These are phyloP conservation scores for Forbesichthys agassizii DNA, from an alignment of 2,113 vertebrate genomes.

Conservation along the genomic window DNA sequence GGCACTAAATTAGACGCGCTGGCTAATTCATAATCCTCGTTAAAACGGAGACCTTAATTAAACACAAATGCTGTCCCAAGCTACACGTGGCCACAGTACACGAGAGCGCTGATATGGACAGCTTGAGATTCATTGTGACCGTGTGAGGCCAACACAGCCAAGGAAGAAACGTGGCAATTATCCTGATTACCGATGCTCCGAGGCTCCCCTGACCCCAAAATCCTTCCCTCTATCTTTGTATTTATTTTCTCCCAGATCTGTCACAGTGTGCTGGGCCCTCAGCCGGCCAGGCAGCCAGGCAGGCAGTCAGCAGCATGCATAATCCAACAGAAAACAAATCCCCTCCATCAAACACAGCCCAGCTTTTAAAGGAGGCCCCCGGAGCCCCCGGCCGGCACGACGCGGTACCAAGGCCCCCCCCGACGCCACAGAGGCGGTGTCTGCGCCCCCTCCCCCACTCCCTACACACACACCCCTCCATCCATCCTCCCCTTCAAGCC, in stretches of 20 bases:
- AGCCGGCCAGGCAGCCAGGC: conserved; percentile 30
- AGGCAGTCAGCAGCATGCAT: conserved; percentile 56
- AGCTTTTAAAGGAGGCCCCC: conserved; percentile 61
- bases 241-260: conserved; percentile 47
- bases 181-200: conserved; percentile 75
- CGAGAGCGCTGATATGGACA: conserved; percentile 39
- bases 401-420: conserved; percentile 50
- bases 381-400: conserved; percentile 54
- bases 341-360: conserved; percentile 64
- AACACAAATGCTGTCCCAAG: conserved; percentile 10
- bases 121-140: conserved; percentile 47
- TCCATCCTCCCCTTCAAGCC: conserved; percentile 59
- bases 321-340: conserved; percentile 73
- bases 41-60: conserved; percentile 20
- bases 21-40: neutral
- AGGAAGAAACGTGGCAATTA: conserved; percentile 70
- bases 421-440: conserved; percentile 52
- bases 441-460: conserved; percentile 29
- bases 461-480: conserved; percentile 43
- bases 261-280: conserved; percentile 62
- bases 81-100: conserved; percentile 25
- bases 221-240: conserved; percentile 48
- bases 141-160: conserved; percentile 45
- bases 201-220: conserved; percentile 66
- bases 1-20: neutral